Evolutionary conservation across 2,888 invertebrate species (phyloP).

Genomic region (Trichacis sp.): DNA sequence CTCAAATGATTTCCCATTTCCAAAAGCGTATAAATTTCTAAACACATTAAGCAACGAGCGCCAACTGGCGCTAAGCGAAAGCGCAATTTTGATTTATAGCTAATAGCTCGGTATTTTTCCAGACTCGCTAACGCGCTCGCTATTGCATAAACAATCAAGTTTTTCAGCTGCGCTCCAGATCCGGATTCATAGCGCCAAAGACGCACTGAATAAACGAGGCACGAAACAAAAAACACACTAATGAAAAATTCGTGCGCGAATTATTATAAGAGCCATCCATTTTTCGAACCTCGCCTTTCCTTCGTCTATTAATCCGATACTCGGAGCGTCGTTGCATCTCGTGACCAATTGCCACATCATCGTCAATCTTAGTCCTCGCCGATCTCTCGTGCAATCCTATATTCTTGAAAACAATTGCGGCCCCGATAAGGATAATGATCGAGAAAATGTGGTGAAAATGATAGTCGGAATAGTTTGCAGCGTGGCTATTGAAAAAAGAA

Average conservation of each 20-base stretch:
- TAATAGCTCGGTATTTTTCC: slow-evolving; percentile 56
- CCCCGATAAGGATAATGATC: slow-evolving; percentile 36
- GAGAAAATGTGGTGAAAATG: slow-evolving; percentile 33
- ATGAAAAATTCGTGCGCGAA: background rate
- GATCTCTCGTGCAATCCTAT: slow-evolving; percentile 2
- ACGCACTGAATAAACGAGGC: background rate
- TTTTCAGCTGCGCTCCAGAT: slow-evolving; percentile 42
- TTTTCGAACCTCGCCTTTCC: background rate
- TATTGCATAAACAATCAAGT: slow-evolving; percentile 58
- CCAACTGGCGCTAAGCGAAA: slow-evolving; percentile 30
- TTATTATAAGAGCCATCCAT: background rate
- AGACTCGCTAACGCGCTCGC: slow-evolving; percentile 49
- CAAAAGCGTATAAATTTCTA: slow-evolving; percentile 12
- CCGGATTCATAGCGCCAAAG: slow-evolving; percentile 11
- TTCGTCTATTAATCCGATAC: background rate
- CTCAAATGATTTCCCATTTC: slow-evolving; percentile 1
- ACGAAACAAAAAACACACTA: background rate
- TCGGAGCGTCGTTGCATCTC: background rate
- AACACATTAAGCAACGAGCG: slow-evolving; percentile 10
- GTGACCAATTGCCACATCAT: background rate
- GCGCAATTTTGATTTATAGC: slow-evolving; percentile 60
- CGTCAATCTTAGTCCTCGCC: background rate
- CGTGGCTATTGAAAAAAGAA: slow-evolving; percentile 36
- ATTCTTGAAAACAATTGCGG: slow-evolving; percentile 27
- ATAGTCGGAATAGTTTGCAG: slow-evolving; percentile 40